These are phyloP conservation scores for Drosophila macrospina DNA, from an alignment of 2,888 invertebrate species.

Conservation along the genomic window DNA sequence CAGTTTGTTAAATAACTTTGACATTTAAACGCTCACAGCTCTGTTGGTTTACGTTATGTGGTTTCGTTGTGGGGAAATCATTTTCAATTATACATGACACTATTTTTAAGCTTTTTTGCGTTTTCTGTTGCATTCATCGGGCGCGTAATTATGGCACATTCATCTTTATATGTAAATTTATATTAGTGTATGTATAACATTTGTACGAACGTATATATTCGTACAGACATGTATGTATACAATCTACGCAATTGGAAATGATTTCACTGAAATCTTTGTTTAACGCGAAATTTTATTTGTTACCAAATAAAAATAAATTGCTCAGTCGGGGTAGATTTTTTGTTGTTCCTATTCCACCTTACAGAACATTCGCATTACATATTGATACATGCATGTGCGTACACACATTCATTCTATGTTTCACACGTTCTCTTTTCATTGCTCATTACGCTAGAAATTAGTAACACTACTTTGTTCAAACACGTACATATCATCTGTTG, in stretches of 20 bases:
- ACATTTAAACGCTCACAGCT: constrained; percentile 19
- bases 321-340: constrained; percentile 38
- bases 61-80: constrained; percentile 24
- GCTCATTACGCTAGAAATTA: constrained; percentile 10
- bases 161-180: constrained; percentile 39
- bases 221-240: constrained; percentile 17
- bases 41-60: not conserved
- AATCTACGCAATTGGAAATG: constrained; percentile 67
- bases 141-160: constrained; percentile 65
- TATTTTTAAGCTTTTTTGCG: constrained; percentile 56
- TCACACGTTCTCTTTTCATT: constrained; percentile 46
- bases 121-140: constrained; percentile 41
- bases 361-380: constrained; percentile 40
- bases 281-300: constrained; percentile 48
- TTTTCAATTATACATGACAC: constrained; percentile 43
- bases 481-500: constrained; percentile 53
- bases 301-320: constrained; percentile 48
- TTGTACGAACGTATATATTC: constrained; percentile 7
- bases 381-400: constrained; percentile 43
- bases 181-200: constrained; percentile 31
- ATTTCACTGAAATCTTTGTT: constrained; percentile 63
- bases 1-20: constrained; percentile 39
- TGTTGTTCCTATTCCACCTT: constrained; percentile 50
- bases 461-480: constrained; percentile 13
- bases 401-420: constrained; percentile 16